Evolutionary conservation across 2,113 vertebrate species (phyloP), one percentile per base, ranked within the genome.

Genomic region (Bos indicus): DNA sequence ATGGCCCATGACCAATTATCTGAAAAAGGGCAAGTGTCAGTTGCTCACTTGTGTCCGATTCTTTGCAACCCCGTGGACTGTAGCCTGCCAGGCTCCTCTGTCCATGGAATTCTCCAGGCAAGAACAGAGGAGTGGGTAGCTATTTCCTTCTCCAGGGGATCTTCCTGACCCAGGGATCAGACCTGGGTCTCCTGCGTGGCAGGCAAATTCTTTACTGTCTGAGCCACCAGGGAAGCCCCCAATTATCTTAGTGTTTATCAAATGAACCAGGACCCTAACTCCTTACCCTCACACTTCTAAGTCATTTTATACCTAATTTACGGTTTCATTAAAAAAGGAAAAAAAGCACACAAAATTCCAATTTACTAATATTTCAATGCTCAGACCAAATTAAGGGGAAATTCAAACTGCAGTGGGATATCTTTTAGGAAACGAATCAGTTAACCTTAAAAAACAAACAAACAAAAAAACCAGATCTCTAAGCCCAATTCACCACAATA

Each of bases 391-490:
- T 82, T 74, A 90, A 94, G 33, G 36, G 8, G 46, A 92, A 57
- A 84, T 83, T 92, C 52, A 94, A 95, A 91, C 56, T 84, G 48
- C 60, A 92, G 0, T 52, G 54, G 80, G 43, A 78, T 26, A 59
- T 92, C 92, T 92, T 92, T 59, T 21, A 86, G 93, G 67, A 97
- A 93, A 94, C 57, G 8, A 91, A 43, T 77, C 52, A 7, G 54
- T 12, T 64, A 62, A 83, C 51, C 33, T 82, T 57, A 51, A 91
- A 64, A 46, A 30, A 59, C 14, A 52, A 60, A 28, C 5, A 28
- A 30, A 62, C 15, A 51, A 3, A 23, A 78, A 48, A 7, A 33
- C 1, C 12, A 14, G 36, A 36, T 81, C 21, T 26, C 64, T 81
- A 78, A 86, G 56, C 28, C 43, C 56, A 91, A 11, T 13, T 82